phyloP scores from a whole-genome alignment of 1,140 invertebrate genomes.

The Drosophila leontia region DNA sequence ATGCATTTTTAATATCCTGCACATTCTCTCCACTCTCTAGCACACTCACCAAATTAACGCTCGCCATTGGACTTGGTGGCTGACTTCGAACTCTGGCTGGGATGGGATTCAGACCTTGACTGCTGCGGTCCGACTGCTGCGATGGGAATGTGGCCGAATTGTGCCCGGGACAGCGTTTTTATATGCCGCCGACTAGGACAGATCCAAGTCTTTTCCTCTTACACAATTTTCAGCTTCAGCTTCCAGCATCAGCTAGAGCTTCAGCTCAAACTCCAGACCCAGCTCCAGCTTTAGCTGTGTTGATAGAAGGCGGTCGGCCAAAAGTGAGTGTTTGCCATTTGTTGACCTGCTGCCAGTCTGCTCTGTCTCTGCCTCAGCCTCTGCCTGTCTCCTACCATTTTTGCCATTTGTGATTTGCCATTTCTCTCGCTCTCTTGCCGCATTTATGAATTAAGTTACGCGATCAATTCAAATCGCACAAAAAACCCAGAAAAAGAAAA shows the following conservation, averaged over 20 bases:
- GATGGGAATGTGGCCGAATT: constrained; percentile 64
- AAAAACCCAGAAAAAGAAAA: constrained; percentile 29
- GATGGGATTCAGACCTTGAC: constrained; percentile 47
- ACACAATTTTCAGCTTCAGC: constrained; percentile 57
- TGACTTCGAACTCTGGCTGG: constrained; percentile 34
- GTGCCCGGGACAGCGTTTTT: constrained; percentile 47
- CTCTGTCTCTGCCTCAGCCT: background rate
- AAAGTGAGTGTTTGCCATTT: constrained; percentile 74
- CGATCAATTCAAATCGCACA: constrained; percentile 68
- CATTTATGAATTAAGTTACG: constrained; percentile 80
- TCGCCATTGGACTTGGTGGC: constrained; percentile 57
- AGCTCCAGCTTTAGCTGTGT: constrained; percentile 34
- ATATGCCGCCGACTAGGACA: constrained; percentile 67
- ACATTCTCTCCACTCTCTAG: background rate
- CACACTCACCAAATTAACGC: constrained; percentile 58
- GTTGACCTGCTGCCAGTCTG: constrained; percentile 30
- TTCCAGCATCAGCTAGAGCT: background rate
- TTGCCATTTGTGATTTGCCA: constrained; percentile 36
- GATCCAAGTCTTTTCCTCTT: constrained; percentile 56
- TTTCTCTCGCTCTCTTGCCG: constrained; percentile 30
- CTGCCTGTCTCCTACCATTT: constrained; percentile 18
- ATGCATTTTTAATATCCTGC: constrained; percentile 56
- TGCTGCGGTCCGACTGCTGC: constrained; percentile 52
- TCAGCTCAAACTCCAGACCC: background rate
- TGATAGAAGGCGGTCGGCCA: constrained; percentile 63